Evolutionary conservation across 2,113 vertebrate genomes (phyloP).

Genomic region (Scalopus aquaticus): DNA sequence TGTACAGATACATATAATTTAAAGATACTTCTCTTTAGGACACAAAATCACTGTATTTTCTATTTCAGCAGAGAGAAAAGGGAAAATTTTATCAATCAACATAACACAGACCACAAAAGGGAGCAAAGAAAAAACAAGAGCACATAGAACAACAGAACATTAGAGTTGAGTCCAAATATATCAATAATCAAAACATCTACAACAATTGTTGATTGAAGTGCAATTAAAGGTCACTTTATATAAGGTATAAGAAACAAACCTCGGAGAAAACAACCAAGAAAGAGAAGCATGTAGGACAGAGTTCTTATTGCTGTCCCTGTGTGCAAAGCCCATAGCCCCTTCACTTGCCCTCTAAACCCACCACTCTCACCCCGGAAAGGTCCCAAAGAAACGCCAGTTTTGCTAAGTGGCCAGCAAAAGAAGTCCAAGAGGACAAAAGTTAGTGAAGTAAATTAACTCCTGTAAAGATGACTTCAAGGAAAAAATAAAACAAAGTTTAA

Average conservation of each 20-base stretch:
- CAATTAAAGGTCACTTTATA: background rate
- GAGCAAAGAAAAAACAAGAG: background rate
- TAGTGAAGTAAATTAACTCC: background rate
- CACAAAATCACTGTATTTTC: background rate
- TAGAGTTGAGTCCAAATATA: background rate
- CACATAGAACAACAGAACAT: background rate
- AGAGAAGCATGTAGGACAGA: background rate
- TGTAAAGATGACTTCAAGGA: background rate
- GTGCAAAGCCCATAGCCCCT: background rate
- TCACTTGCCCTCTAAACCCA: background rate
- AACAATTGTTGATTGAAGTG: background rate
- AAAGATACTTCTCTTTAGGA: background rate
- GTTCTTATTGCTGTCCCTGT: background rate
- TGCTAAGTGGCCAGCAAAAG: background rate
- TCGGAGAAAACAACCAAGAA: background rate
- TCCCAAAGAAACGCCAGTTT: background rate
- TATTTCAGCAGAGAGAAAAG: background rate
- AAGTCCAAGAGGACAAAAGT: background rate
- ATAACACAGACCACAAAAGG: background rate
- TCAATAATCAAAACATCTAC: background rate
- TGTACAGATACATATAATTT: background rate
- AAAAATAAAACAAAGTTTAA: no score
- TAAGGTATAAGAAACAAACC: background rate
- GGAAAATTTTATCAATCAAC: background rate
- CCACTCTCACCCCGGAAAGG: rapidly evolving